Conservation (phyloP, 1,140 invertebrate genomes). For the Drosophila nigrodunni region DNA sequence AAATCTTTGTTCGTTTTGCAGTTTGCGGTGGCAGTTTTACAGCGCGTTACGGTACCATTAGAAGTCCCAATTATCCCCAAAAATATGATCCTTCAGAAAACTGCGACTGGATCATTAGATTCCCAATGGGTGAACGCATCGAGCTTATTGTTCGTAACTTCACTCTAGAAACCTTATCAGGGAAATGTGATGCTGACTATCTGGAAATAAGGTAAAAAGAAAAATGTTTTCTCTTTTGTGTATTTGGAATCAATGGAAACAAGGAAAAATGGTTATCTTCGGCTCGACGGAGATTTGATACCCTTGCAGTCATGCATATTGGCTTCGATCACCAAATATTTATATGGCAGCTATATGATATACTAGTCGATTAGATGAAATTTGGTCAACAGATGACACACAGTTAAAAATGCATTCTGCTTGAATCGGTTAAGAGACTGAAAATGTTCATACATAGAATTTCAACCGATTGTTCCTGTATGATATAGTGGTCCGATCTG, state of each 20-base stretch:
- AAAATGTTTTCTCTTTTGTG: neutral
- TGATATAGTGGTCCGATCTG: too few species aligned
- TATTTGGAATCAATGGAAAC: neutral
- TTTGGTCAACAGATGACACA: too few species aligned
- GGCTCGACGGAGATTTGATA: too few species aligned
- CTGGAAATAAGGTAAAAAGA: constrained; percentile 90
- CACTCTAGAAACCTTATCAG: constrained; percentile 87
- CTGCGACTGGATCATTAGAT: constrained; percentile 92
- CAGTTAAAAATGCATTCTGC: too few species aligned
- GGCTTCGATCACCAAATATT: too few species aligned
- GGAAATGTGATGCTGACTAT: constrained; percentile 89
- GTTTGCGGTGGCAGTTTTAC: constrained; percentile 91
- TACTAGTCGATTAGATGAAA: too few species aligned
- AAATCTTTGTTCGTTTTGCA: constrained; percentile 62
- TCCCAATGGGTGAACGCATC: constrained; percentile 89
- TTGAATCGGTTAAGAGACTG: too few species aligned
- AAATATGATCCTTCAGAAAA: constrained; percentile 88
- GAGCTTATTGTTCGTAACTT: constrained; percentile 89
- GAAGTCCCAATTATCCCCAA: constrained; percentile 91
- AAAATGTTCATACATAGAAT: too few species aligned
- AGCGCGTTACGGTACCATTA: constrained; percentile 86
- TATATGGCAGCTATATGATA: too few species aligned
- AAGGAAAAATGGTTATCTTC: too few species aligned
- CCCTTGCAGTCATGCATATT: too few species aligned
- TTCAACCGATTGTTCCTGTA: too few species aligned